Evolutionary conservation across 1,140 invertebrate genomes (phyloP).

Genomic region (Drosophila hydei): DNA sequence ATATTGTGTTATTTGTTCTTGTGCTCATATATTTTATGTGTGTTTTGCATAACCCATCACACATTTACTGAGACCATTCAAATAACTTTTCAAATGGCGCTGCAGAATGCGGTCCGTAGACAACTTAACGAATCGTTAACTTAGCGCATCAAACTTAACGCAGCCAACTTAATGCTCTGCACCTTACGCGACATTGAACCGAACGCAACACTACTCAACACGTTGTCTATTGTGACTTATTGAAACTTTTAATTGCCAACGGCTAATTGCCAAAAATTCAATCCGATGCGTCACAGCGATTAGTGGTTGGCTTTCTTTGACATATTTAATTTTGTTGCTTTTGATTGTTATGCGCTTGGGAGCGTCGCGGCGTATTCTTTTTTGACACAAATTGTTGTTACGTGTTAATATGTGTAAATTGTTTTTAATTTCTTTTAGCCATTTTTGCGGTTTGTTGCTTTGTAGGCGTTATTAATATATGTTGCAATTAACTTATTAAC

Average conservation of each 20-base stretch:
- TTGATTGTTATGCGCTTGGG: conserved; percentile 56
- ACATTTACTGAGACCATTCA: conserved; percentile 4
- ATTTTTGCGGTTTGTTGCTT: not conserved
- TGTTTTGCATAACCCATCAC: conserved; percentile 1
- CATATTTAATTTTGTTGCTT: conserved; percentile 18
- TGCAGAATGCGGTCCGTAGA: not conserved
- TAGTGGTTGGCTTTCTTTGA: conserved; percentile 50
- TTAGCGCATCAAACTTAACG: not conserved
- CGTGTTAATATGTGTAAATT: conserved; percentile 65
- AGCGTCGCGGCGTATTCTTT: conserved; percentile 14
- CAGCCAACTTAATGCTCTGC: too few relatives aligned
- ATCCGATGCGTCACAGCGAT: conserved; percentile 6
- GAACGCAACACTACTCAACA: conserved; percentile 20
- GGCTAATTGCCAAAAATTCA: conserved; percentile 52
- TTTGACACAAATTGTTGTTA: conserved; percentile 68
- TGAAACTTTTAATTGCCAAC: conserved; percentile 10
- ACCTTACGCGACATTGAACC: not conserved
- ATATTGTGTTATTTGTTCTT: conserved; percentile 20
- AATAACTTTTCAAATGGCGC: conserved; percentile 1
- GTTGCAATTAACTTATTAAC: conserved; percentile 18
- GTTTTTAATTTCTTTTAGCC: conserved; percentile 40
- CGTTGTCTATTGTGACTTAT: conserved; percentile 3
- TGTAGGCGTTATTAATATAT: conserved; percentile 2
- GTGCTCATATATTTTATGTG: conserved; percentile 1
- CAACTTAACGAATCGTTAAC: not conserved